Evolutionary conservation across 2,113 vertebrate genomes (phyloP).

Genomic region (Corythaixoides concolor): DNA sequence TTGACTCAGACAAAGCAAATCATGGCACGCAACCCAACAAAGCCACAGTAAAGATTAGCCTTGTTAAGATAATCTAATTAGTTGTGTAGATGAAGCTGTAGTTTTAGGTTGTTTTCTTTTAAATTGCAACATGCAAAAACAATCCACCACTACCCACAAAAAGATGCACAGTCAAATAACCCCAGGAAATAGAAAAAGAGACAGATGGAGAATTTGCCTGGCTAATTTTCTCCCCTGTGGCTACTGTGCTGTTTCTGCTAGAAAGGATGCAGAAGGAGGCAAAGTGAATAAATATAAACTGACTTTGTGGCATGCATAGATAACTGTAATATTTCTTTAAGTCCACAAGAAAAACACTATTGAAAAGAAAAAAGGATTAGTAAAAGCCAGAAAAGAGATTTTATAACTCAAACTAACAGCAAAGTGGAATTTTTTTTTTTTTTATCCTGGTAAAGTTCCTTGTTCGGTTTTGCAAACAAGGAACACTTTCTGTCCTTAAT

Average conservation of each 20-base stretch:
- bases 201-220: constrained; percentile 47
- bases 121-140: not conserved
- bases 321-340: constrained; percentile 9
- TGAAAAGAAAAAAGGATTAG: not conserved
- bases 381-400: not conserved
- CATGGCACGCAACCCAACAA: rapidly evolving
- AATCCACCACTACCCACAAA: not conserved
- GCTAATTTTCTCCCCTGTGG: constrained; percentile 60
- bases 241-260: constrained; percentile 40
- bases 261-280: constrained; percentile 13
- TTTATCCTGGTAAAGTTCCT: not conserved
- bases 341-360: not conserved
- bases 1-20: not conserved
- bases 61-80: not conserved
- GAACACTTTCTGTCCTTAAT: not conserved
- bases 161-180: constrained; percentile 27
- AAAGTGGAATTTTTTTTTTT: not conserved
- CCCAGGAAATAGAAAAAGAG: constrained; percentile 20
- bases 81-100: not conserved
- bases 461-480: not conserved
- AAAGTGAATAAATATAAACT: constrained; percentile 32
- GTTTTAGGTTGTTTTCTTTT: not conserved
- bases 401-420: not conserved
- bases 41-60: not conserved
- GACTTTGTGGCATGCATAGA: constrained; percentile 4